Percentiles rank a stretch among this genome's conserved stretches.
Conservation (phyloP, 2,113 vertebrate genomes). For the Bothrops jararaca region DNA sequence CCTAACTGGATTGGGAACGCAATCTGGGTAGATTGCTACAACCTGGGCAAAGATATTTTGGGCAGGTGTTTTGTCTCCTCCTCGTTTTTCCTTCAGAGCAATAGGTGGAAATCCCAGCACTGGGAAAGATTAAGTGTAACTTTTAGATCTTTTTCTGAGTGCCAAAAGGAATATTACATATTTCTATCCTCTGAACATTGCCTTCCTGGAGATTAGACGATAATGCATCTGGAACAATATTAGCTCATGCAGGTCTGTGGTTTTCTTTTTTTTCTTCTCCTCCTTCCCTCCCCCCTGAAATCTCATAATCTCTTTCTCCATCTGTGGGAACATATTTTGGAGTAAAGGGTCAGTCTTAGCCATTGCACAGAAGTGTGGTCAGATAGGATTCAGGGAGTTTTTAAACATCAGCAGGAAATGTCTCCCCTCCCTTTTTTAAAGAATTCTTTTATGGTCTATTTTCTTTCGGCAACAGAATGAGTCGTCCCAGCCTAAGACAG, state of each 20-base stretch:
- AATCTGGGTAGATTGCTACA: neutral
- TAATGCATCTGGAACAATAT: slow-evolving; percentile 50
- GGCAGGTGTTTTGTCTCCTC: neutral
- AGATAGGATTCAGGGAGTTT: slow-evolving; percentile 19
- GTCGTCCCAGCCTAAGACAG: neutral
- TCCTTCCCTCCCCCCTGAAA: neutral
- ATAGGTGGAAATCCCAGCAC: neutral
- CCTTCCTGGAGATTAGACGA: slow-evolving; percentile 41
- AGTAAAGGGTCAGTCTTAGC: neutral
- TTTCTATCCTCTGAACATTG: slow-evolving; percentile 36
- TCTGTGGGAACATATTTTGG: slow-evolving; percentile 31
- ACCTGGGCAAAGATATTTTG: neutral
- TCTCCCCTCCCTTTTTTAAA: slow-evolving; percentile 5
- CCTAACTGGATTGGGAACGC: neutral
- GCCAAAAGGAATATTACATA: slow-evolving; percentile 34
- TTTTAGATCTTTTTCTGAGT: slow-evolving; percentile 30
- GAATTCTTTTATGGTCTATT: neutral
- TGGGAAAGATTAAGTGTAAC: slow-evolving; percentile 18
- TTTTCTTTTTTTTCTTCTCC: neutral
- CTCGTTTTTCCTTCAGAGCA: neutral
- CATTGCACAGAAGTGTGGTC: slow-evolving; percentile 25
- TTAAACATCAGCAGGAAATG: slow-evolving; percentile 23
- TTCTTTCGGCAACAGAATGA: slow-evolving; percentile 3
- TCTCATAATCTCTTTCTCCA: slow-evolving; percentile 39
- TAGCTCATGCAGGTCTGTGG: slow-evolving; percentile 46